Percentiles rank a stretch among this genome's conserved stretches.
These are phyloP conservation scores for Neostethus bicornis DNA, from an alignment of 2,797 vertebrate genomes.

Conservation along the genomic window DNA sequence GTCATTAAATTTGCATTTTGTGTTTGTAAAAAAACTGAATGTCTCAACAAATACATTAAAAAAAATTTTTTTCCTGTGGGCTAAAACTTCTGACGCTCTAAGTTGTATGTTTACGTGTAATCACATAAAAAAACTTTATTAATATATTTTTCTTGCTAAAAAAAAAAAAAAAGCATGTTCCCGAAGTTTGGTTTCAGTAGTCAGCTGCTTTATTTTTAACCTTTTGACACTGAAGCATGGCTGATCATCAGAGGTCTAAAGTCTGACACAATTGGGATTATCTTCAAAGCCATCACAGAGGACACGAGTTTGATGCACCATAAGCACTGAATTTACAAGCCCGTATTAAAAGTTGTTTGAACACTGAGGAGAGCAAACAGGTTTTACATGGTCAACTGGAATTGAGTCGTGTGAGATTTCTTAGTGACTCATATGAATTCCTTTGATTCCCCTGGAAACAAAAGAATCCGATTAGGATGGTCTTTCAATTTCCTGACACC, in stretches of 20 bases:
- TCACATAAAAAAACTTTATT: background rate
- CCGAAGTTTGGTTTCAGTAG: background rate
- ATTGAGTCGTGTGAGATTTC: slow-evolving; percentile 82
- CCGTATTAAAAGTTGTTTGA: slow-evolving; percentile 68
- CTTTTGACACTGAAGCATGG: slow-evolving; percentile 6
- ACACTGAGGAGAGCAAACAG: slow-evolving; percentile 74
- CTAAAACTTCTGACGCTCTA: too few species aligned
- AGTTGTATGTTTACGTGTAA: background rate
- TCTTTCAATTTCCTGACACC: slow-evolving; percentile 99
- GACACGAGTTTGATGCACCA: slow-evolving; percentile 45
- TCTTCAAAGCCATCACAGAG: slow-evolving; percentile 56
- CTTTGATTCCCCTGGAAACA: slow-evolving; percentile 91
- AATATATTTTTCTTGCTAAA: background rate
- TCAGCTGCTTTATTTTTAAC: slow-evolving; percentile 9
- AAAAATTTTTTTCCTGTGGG: too few species aligned
- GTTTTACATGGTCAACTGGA: slow-evolving; percentile 81
- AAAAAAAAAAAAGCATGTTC: background rate
- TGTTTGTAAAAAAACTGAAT: too few species aligned
- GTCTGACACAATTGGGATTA: slow-evolving; percentile 63
- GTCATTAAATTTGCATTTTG: background rate
- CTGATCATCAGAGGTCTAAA: slow-evolving; percentile 38
- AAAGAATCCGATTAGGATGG: slow-evolving; percentile 93
- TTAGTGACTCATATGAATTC: slow-evolving; percentile 92
- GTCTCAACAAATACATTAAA: too few species aligned
- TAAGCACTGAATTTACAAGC: slow-evolving; percentile 53